Evolutionary conservation across 2,888 invertebrate genomes (phyloP).

Genomic region (Iselma pallidipennis): DNA sequence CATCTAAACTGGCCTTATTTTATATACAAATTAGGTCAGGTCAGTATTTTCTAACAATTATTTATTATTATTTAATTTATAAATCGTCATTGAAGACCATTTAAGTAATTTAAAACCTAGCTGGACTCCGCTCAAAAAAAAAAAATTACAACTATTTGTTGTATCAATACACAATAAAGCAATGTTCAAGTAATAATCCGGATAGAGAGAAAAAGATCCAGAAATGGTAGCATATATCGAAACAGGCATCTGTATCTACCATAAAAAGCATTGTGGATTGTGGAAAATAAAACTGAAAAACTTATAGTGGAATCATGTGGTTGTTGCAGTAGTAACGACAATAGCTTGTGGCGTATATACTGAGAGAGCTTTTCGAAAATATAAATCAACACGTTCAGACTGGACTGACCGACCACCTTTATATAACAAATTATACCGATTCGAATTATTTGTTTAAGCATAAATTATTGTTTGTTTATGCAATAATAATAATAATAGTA

Average conservation of each 20-base stretch:
- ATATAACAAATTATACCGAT: background rate
- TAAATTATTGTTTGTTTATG: too few species aligned
- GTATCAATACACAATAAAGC: too few species aligned
- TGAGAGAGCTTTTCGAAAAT: background rate
- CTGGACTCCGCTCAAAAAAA: too few species aligned
- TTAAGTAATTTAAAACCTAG: background rate
- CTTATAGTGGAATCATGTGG: background rate
- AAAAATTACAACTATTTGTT: background rate
- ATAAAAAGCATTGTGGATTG: background rate
- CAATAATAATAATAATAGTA: too few species aligned
- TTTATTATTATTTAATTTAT: too few species aligned
- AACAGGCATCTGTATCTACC: background rate
- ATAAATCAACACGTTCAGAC: background rate
- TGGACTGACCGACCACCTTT: too few species aligned
- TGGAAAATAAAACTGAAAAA: background rate
- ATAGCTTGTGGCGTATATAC: background rate
- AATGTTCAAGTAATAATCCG: too few species aligned
- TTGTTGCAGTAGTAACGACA: background rate
- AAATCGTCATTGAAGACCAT: too few species aligned
- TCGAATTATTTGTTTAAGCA: too few species aligned
- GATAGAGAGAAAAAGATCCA: background rate
- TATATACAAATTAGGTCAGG: background rate
- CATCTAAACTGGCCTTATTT: too few species aligned
- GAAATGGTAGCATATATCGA: background rate
- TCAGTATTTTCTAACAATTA: too few species aligned